Evolutionary conservation across 1,140 invertebrate genomes (phyloP).

Genomic region (Papilio dardanus): DNA sequence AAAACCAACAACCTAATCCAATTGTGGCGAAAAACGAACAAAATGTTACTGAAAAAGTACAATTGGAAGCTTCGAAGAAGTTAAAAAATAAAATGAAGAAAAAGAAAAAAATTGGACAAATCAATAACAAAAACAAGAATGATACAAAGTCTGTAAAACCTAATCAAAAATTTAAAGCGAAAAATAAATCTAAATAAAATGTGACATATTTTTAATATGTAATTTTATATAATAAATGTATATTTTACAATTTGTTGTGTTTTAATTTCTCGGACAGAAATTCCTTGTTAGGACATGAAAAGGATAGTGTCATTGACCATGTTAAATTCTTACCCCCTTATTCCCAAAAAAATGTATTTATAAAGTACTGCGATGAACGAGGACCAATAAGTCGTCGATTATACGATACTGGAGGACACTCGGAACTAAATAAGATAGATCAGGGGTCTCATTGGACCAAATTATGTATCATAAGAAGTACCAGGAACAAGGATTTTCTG

Average conservation of each 20-base stretch:
- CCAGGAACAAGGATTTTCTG: no score
- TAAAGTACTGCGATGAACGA: no score
- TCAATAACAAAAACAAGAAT: slow-evolving; percentile 45
- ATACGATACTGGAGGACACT: no score
- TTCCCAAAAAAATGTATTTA: no score
- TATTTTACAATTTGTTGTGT: slow-evolving; percentile 17
- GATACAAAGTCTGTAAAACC: slow-evolving; percentile 58
- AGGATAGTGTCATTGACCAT: no score
- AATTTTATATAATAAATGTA: slow-evolving; percentile 33
- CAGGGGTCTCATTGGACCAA: no score
- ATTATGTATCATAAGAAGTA: no score
- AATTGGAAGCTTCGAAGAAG: slow-evolving; percentile 58
- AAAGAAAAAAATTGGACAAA: slow-evolving; percentile 58
- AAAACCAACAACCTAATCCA: slow-evolving; percentile 49
- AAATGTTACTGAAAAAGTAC: slow-evolving; percentile 58
- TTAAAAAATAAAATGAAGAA: slow-evolving; percentile 69
- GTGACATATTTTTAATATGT: slow-evolving; percentile 34
- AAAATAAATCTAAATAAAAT: slow-evolving; percentile 37
- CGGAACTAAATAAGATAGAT: no score
- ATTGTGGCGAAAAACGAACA: slow-evolving; percentile 49
- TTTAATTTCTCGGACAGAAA: background rate
- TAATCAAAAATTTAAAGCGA: slow-evolving; percentile 46
- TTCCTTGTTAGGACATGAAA: no score
- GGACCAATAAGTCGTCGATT: no score
- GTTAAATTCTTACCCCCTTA: no score